Evolutionary conservation across 2,797 vertebrate species (phyloP).

Genomic region (Brachyalestes nurse): DNA sequence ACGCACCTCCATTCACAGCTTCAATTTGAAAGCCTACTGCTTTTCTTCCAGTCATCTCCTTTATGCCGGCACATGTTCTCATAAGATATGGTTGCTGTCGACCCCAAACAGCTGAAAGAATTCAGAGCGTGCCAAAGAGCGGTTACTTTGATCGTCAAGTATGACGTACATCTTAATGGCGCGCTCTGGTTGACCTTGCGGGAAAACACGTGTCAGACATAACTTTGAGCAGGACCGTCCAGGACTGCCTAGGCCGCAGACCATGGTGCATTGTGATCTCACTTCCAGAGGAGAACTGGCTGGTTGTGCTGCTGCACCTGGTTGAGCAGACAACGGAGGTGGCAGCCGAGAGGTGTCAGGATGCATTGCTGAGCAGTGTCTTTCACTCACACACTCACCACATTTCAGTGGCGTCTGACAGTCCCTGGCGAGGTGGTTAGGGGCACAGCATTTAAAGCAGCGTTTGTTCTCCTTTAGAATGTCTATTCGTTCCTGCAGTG

Average conservation of each 20-base stretch:
- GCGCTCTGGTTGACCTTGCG: conserved; percentile 4
- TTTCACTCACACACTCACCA: not conserved
- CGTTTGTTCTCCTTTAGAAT: too few relatives aligned
- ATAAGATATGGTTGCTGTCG: conserved; percentile 36
- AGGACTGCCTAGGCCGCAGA: too few relatives aligned
- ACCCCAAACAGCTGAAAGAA: conserved; percentile 21
- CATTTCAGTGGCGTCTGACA: not conserved
- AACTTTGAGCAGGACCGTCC: conserved; percentile 30
- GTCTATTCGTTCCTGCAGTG: too few relatives aligned
- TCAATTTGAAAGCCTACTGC: conserved; percentile 46
- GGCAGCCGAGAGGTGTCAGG: too few relatives aligned
- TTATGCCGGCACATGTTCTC: conserved; percentile 37
- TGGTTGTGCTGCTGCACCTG: too few relatives aligned
- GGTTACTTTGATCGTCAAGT: conserved; percentile 38
- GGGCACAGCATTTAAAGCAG: conserved; percentile 29
- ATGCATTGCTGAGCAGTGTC: too few relatives aligned
- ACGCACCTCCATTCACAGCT: conserved; percentile 9
- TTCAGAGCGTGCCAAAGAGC: conserved; percentile 18
- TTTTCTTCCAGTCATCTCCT: conserved; percentile 50
- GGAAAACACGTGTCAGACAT: conserved; percentile 19
- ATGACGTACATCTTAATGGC: conserved; percentile 36
- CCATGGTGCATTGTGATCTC: too few relatives aligned
- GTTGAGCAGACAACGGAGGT: too few relatives aligned
- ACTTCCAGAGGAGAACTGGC: too few relatives aligned
- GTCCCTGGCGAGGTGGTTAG: not conserved